Conservation (phyloP, 2,888 invertebrate species). For the Acanthococcus lagerstroemiae region DNA sequence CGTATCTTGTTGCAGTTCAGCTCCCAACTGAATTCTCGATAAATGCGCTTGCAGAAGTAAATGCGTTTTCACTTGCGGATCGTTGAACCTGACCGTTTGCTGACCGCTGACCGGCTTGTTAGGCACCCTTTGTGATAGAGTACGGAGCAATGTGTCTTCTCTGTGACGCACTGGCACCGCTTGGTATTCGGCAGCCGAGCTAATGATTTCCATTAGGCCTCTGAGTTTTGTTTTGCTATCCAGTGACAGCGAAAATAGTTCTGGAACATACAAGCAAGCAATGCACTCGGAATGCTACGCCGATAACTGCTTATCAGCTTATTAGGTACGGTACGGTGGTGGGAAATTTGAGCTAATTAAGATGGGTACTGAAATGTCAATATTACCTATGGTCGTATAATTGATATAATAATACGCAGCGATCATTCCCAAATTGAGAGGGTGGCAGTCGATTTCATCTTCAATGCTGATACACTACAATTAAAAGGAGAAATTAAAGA, state of each 20-base stretch:
- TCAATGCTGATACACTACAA: conserved; percentile 80
- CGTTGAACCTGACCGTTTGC: conserved; percentile 70
- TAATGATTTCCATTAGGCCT: conserved; percentile 93
- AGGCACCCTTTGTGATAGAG: conserved; percentile 50
- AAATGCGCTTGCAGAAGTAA: conserved; percentile 91
- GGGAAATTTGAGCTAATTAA: no score
- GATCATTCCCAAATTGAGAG: conserved; percentile 98
- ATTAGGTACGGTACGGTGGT: no score
- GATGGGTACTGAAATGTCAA: no score
- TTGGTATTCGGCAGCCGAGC: conserved; percentile 94
- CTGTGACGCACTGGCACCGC: conserved; percentile 87
- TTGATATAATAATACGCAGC: conserved; percentile 99
- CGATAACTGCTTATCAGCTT: no score
- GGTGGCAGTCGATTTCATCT: conserved; percentile 94
- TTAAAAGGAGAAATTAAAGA: conserved; percentile 15
- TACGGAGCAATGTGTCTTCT: conserved; percentile 77
- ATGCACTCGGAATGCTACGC: no score
- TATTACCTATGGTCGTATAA: conserved; percentile 93
- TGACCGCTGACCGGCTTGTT: conserved; percentile 51
- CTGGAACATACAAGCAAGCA: no score
- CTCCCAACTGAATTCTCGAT: conserved; percentile 84
- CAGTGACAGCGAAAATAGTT: conserved; percentile 91
- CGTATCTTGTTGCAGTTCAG: conserved; percentile 93
- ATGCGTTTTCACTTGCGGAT: conserved; percentile 95
- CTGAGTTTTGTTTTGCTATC: conserved; percentile 96